Evolutionary conservation across 2,797 vertebrate genomes (phyloP), one percentile per base, ranked within the genome.

Genomic region (Numenius phaeopus): DNA sequence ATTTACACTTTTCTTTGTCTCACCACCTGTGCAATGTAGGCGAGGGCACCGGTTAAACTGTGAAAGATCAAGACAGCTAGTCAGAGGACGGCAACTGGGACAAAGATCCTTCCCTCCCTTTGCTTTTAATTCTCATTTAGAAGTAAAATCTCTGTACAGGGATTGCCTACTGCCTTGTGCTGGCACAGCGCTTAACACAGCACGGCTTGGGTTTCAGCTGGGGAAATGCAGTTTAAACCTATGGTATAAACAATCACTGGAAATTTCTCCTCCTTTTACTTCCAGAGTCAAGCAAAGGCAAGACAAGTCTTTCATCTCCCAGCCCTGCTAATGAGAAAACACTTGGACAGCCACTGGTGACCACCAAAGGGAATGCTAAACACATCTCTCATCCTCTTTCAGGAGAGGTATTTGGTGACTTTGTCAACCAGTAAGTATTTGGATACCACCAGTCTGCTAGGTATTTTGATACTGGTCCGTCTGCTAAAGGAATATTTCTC

Each of bases 401-500:
- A 69, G 20, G 37, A 62, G 37, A 73, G 5, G 5, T 34, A 34
- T 96, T 95, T 66, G 39, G 37, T 66, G 32, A 82, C 20, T 89
- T 89, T 58, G 20, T 77, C 94, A 72, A 88, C 14, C 30, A 54
- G 46, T 7, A 87, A 19, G 73, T 69, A 67, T 76, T 82, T 90
- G 54, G 30, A 86, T 40, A 47, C 22, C n/a, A 66, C 20, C n/a
- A 70, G 13, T 66, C 23, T 37, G 21, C 50, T 59, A 76, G 4
- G n/a, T 90, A 84, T 93, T 92, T 90, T 91, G 79, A 92, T 89
- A 81, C 29, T 54, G 29, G n/a, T 71, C 40, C 55, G 55, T 82
- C 82, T 83, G 64, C 62, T 96, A 72, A 91, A 94, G 39, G 16
- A 75, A n/a, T 69, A 81, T 71, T 89, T 93, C 39, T 87, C n/a